Base-by-base conservation (phyloP, 2,797 vertebrate genomes). In the Micropoecilia bifurca region DNA sequence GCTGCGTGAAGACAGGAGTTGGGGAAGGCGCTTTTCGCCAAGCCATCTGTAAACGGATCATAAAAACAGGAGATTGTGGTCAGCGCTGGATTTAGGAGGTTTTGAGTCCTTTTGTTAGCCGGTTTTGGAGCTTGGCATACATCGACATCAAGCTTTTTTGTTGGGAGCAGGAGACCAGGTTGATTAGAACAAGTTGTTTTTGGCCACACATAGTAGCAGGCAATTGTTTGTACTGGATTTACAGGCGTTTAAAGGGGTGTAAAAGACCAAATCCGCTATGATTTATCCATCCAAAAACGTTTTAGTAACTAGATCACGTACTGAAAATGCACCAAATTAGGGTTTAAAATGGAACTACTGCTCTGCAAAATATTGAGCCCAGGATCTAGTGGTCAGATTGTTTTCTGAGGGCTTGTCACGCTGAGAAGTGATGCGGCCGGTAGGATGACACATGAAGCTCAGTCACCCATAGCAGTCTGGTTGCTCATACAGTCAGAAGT, bases 361-460 rank as follows among this genome's bases (percentile, higher is more conserved):
- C 36, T n/a, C 66, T 69, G 66, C 22, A 9, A 25, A 66, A 20
- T 3, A 13, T 45, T 25, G 6, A 28, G 12, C 68, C 25, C 25
- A 71, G 41, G 41, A 22, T 41, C 9, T 6, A 68, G 36, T 4
- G 39, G 8, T 41, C 36, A 0, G 20, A 36, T 39, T 36, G 61
- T 69, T 41, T 41, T 43, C 66, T 20, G 10, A 69, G 43, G 68
- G n/a, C 16, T 71, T 13, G 25, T 57, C 76, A 25, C 4, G 0
- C 77, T 25, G 50, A 75, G 72, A 76, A 55, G 77, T 89, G 90
- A 85, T 73, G 75, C 81, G 75, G 73, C 59, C 9, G 57, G 78
- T 55, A 43, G 55, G 79, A 61, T 88, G 89, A 86, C 87, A 88
- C 87, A 90, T 79, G 82, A 75, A 59, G 76, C 63, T 59, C 74